Evolutionary conservation across 2,797 vertebrate genomes (phyloP).

Genomic region (Xenentodon cancila): DNA sequence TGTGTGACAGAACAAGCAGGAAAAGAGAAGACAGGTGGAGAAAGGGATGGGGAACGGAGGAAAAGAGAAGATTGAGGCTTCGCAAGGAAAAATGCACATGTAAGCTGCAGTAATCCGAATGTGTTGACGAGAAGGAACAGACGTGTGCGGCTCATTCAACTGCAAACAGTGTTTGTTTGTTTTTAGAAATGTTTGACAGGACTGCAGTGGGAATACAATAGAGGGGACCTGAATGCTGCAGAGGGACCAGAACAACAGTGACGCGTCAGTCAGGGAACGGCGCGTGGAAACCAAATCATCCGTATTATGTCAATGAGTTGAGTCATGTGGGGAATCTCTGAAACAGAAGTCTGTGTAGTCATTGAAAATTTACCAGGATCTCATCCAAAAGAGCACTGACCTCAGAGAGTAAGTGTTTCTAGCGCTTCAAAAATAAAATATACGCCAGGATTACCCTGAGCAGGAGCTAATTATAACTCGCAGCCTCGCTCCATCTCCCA

Average conservation of each 20-base stretch:
- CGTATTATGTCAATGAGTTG: constrained; percentile 62
- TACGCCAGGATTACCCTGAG: constrained; percentile 56
- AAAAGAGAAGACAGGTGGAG: constrained; percentile 35
- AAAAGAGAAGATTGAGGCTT: constrained; percentile 30
- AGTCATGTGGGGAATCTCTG: constrained; percentile 69
- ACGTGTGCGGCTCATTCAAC: constrained; percentile 45
- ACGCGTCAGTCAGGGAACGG: constrained; percentile 25
- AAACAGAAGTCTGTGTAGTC: constrained; percentile 54
- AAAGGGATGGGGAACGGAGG: constrained; percentile 16
- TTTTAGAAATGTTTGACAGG: constrained; percentile 42
- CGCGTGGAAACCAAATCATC: constrained; percentile 35
- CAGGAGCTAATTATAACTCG: constrained; percentile 61
- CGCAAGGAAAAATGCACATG: constrained; percentile 70
- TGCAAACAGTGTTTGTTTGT: constrained; percentile 41
- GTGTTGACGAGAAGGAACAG: constrained; percentile 48
- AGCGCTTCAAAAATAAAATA: constrained; percentile 45
- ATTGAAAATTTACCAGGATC: constrained; percentile 63
- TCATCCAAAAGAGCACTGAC: constrained; percentile 64
- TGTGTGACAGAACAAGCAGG: constrained; percentile 33
- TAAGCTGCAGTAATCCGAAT: constrained; percentile 69
- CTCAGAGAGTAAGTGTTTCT: constrained; percentile 47
- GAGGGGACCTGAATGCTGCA: constrained; percentile 51
- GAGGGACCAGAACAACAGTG: constrained; percentile 40
- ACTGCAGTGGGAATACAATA: constrained; percentile 56
- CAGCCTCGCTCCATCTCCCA: constrained; percentile 23